These are phyloP conservation scores for Leptoclinus maculatus DNA, from an alignment of 2,797 vertebrate genomes.

Conservation along the genomic window DNA sequence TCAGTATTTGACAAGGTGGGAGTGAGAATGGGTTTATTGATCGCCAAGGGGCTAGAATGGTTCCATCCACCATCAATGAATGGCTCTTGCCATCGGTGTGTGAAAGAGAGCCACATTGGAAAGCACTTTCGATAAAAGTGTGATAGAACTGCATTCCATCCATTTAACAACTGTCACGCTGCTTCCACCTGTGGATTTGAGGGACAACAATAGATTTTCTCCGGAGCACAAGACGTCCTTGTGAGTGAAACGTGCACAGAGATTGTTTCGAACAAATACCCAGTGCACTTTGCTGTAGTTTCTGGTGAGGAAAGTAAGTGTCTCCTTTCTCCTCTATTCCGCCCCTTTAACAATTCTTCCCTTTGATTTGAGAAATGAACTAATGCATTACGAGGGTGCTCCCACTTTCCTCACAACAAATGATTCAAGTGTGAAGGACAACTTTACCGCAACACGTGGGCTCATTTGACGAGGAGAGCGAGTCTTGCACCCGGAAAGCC, in stretches of 20 bases:
- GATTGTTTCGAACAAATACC: neutral
- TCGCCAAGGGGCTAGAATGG: neutral
- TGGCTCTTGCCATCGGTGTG: neutral
- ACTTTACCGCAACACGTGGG: constrained; percentile 50
- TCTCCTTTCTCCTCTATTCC: neutral
- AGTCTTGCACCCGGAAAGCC: constrained; percentile 39
- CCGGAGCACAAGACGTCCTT: neutral
- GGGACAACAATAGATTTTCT: neutral
- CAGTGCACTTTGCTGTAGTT: neutral
- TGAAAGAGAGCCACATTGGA: neutral
- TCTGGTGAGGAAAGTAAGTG: neutral
- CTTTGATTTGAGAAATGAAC: constrained; percentile 3
- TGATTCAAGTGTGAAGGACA: constrained; percentile 55
- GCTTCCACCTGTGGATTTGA: neutral
- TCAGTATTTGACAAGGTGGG: neutral
- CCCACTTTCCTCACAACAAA: constrained; percentile 41
- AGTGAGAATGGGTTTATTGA: neutral
- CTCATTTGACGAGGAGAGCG: constrained; percentile 53
- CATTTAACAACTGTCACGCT: neutral
- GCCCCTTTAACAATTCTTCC: neutral
- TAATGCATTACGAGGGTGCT: constrained; percentile 12
- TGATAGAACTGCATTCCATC: too few relatives aligned
- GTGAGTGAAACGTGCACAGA: neutral
- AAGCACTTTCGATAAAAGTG: neutral
- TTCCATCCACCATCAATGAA: neutral